phyloP scores from a whole-genome alignment of 2,797 vertebrate genomes.

The Acanthurus lineatus region DNA sequence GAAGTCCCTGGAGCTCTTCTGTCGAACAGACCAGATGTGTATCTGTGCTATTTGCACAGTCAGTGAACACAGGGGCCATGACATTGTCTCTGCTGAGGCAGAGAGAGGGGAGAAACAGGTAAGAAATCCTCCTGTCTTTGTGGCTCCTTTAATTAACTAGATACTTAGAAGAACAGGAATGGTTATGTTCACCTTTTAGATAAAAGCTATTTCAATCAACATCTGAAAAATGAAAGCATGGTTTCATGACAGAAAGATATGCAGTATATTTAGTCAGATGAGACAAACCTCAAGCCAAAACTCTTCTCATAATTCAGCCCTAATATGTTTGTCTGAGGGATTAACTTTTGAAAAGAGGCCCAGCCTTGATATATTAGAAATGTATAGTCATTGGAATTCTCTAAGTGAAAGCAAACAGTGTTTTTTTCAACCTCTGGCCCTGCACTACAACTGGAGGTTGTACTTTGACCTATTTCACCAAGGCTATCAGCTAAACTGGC shows the following conservation, averaged over 20 bases:
- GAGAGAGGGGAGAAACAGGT: constrained; percentile 86
- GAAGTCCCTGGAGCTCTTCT: constrained; percentile 86
- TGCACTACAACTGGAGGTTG: constrained; percentile 52
- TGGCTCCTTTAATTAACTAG: background rate
- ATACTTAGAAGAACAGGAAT: background rate
- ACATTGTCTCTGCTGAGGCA: constrained; percentile 84
- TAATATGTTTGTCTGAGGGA: background rate
- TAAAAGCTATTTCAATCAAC: background rate
- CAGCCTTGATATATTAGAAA: background rate
- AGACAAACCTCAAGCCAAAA: constrained; percentile 7
- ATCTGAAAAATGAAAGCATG: constrained; percentile 7
- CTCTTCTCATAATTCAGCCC: background rate
- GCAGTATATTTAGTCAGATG: background rate
- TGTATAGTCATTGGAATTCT: background rate
- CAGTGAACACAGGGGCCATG: constrained; percentile 85
- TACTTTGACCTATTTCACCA: constrained; percentile 82
- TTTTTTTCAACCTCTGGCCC: constrained; percentile 39
- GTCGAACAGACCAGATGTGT: constrained; percentile 86
- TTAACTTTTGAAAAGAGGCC: background rate
- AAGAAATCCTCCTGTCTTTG: constrained; percentile 47
- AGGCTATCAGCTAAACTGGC: constrained; percentile 75
- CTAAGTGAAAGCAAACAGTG: constrained; percentile 45
- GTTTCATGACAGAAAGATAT: constrained; percentile 17
- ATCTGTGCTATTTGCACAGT: constrained; percentile 86
- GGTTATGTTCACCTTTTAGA: background rate